Evolutionary conservation across 92 coral and sea anemone genomes (phyloP), one percentile per base, ranked within the genome.

Genomic region (Scolanthus callimorphus): DNA sequence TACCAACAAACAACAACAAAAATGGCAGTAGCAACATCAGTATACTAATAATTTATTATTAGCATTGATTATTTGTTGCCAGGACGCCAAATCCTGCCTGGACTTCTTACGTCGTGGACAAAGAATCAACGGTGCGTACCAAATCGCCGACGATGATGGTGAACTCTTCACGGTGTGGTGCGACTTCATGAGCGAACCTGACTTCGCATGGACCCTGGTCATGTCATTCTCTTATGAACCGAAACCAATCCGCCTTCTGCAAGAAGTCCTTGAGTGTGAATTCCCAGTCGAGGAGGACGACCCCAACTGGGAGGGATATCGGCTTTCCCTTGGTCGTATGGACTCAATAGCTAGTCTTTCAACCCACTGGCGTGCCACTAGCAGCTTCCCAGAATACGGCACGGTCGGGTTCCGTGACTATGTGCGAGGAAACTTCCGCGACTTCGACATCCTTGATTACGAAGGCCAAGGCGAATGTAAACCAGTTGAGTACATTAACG

Each of bases 301-400:
- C 3, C 74, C 74, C 25, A 67, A 67, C 63, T 67, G 74, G 74
- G 74, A 67, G 3, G 60, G 51, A 31, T 67, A 67, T 43, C 50
- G 74, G 6, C 47, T 67, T 39, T 54, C 74, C 17, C 57, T 51
- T 20, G 44, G 39, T 17, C 50, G 74, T 15, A 67, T 67, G 74
- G 37, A 53, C 3, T 25, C 74, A 2, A 11, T 67, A 17, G 54
- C 53, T 27, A 45, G 28, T 49, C 63, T 53, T n/a, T 67, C 74
- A 3, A 34, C 74, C 12, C 60, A 67, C 31, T 67, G 74, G 74
- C 29, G 74, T 17, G 49, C 74, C 1, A 67, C 74, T 6, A 55
- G 62, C 2, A 63, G 74, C 2, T 67, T 67, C 55, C 44, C 63
- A 26, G 3, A 25, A 20, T 29, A 67, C 17, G 39, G 37, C 3